Base-by-base conservation (phyloP, 1,140 invertebrate genomes). In the Sinonovacula constricta region DNA sequence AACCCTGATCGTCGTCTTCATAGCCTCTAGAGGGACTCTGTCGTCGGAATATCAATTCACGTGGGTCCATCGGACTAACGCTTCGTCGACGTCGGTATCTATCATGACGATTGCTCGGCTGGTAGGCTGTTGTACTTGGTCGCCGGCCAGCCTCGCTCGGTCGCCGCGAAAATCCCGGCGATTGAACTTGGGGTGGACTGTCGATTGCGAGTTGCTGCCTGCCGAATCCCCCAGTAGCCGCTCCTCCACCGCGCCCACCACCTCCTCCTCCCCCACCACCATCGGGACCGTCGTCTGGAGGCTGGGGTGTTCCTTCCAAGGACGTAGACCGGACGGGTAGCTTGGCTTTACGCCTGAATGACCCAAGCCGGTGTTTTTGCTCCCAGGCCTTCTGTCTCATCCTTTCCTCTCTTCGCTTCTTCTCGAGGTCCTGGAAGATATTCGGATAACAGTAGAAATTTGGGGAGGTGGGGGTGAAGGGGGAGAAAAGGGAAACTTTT, bases 351-450 rank as follows among this genome's bases (percentile, higher is more conserved):
- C 86, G 79, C 3, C 88, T 77, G 83, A 89, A 89, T 18, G 85
- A 87, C 33, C 87, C 83, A 39, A 88, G 67, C 3, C 86, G 82
- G 66, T 89, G 85, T 66, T 88, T 89, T 60, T 89, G 85, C 67
- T 89, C 88, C 88, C 88, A 89, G 5, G 85, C 82, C 63, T 88
- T 89, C 81, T 89, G 88, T 22, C 87, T 79, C 72, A 87, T 76
- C 39, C 86, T 80, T 68, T 89, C 88, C 63, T 88, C 88, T n/a
- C 81, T 80, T 53, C 88, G 63, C 56, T 89, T 89, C 71, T 86
- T 89, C 59, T 89, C 88, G 12, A 88, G 76, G 66, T 89, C 88
- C 88, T 89, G 54, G n/a, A n/a, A n/a, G n/a, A n/a, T n/a, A n/a
- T n/a, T n/a, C n/a, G n/a, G n/a, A n/a, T n/a, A n/a, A n/a, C n/a